Evolutionary conservation across 2,113 vertebrate species (phyloP), one percentile per base, ranked within the genome.

Genomic region (Pristiophorus japonicus): DNA sequence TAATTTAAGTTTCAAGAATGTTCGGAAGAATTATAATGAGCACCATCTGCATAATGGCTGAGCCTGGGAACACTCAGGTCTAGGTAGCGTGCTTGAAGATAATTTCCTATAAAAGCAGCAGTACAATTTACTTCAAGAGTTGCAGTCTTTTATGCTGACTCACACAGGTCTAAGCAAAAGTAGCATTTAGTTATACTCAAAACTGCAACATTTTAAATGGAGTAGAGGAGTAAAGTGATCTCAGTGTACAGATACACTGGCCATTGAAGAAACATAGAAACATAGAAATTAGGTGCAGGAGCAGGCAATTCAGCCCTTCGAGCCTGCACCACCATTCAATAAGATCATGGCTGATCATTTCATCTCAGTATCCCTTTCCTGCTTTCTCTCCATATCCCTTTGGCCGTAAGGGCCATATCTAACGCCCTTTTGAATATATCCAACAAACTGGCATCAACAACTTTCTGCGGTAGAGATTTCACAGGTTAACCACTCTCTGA

Each of bases 21-120:
- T 66, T 94, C 63, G 30, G 38, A 66, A 47, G 92, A 94, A 94
- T 94, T 94, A 70, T n/a, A 94, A 94, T 94, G 65, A 94, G 42
- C 6, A n/a, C 55, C n/a, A 18, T 38, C 92, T 70, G 22, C 67
- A 45, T 67, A 45, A 55, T 94, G 65, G 8, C 65, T 63, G 63
- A 70, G 63, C 8, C 27, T 67, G 65, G 67, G 4, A 38, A 14
- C 47, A 47, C 65, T 66, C 91, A 94, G 62, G 62, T 66, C 24
- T 66, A 66, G 20, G 47, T 70, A 67, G 20, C 24, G 91, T 93
- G 38, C 66, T 93, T 93, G 91, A 65, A 63, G 30, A 63, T 38
- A 45, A 8, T 38, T 93, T 93, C 27, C 20, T 70, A 42, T 11
- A 47, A 67, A 94, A 47, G 3, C 3, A 66, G 65, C 65, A 67